phyloP scores from a whole-genome alignment of 2,113 vertebrate species.

The Syngnathoides biaculeatus region DNA sequence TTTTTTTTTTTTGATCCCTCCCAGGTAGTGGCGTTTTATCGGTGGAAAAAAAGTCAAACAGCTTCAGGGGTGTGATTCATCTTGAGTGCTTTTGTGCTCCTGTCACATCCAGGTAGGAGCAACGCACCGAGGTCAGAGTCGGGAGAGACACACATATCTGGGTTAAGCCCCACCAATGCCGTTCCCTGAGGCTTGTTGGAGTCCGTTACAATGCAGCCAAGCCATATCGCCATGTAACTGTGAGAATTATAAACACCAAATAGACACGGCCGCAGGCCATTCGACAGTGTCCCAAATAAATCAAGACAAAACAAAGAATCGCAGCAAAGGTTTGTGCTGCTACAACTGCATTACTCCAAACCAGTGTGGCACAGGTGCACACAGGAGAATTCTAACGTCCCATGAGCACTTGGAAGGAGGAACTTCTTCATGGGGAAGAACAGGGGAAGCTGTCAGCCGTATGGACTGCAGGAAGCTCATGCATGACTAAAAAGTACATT shows the following conservation, averaged over 20 bases:
- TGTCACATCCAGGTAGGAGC: constrained; percentile 66
- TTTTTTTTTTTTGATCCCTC: constrained; percentile 14
- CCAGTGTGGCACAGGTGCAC: neutral
- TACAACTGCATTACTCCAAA: neutral
- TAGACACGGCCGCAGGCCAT: neutral
- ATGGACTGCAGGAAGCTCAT: constrained; percentile 88
- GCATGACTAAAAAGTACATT: constrained; percentile 99
- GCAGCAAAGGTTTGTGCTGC: neutral
- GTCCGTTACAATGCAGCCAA: constrained; percentile 22
- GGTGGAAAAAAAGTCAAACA: constrained; percentile 3
- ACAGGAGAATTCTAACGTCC: neutral
- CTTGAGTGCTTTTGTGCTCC: constrained; percentile 29
- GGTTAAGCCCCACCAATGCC: constrained; percentile 61
- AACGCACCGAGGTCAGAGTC: constrained; percentile 38
- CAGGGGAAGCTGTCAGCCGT: constrained; percentile 75
- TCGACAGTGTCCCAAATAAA: constrained; percentile 5
- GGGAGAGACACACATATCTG: constrained; percentile 56
- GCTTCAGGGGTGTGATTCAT: constrained; percentile 7
- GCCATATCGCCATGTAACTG: constrained; percentile 7
- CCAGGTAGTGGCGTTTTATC: constrained; percentile 51
- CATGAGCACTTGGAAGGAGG: constrained; percentile 1
- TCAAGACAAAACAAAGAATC: neutral
- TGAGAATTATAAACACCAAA: constrained; percentile 5
- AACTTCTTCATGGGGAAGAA: constrained; percentile 14
- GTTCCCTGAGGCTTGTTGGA: constrained; percentile 50